Evolutionary conservation across 1,140 invertebrate genomes (phyloP).

Genomic region (Drosophila kurseongensis): DNA sequence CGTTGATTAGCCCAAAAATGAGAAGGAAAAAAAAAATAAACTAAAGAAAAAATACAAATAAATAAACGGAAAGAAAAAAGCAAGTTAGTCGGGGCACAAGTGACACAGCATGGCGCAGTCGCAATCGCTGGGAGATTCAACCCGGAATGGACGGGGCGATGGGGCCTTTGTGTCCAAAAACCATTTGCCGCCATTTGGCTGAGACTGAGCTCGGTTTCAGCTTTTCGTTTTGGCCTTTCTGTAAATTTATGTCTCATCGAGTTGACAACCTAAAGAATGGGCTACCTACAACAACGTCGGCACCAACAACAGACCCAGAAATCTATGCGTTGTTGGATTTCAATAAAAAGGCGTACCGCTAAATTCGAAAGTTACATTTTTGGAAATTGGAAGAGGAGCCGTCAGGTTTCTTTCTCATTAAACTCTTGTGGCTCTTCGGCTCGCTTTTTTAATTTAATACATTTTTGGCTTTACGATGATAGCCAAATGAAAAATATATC

Average conservation of each 20-base stretch:
- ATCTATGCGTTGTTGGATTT: conserved; percentile 49
- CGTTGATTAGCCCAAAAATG: conserved; percentile 71
- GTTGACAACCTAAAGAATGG: conserved; percentile 82
- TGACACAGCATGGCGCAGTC: conserved; percentile 76
- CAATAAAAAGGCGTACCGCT: conserved; percentile 82
- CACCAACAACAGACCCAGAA: conserved; percentile 33
- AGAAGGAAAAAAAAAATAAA: conserved; percentile 29
- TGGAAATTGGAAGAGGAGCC: conserved; percentile 70
- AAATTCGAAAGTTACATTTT: conserved; percentile 83
- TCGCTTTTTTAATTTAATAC: conserved; percentile 74
- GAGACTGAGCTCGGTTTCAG: conserved; percentile 52
- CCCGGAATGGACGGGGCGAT: conserved; percentile 3
- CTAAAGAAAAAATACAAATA: conserved; percentile 22
- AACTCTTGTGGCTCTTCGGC: conserved; percentile 58
- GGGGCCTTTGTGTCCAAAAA: conserved; percentile 67
- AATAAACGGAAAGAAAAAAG: conserved; percentile 36
- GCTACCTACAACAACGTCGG: conserved; percentile 50
- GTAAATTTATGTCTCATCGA: conserved; percentile 82
- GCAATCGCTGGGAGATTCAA: conserved; percentile 19
- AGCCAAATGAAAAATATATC: conserved; percentile 37
- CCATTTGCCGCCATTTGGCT: conserved; percentile 74
- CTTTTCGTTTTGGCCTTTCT: conserved; percentile 71
- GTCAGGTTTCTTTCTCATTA: conserved; percentile 82
- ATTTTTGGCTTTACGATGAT: conserved; percentile 71
- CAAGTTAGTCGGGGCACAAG: conserved; percentile 65